These are phyloP conservation scores for Seira musarum DNA, from an alignment of 2,888 invertebrate species.

Conservation along the genomic window DNA sequence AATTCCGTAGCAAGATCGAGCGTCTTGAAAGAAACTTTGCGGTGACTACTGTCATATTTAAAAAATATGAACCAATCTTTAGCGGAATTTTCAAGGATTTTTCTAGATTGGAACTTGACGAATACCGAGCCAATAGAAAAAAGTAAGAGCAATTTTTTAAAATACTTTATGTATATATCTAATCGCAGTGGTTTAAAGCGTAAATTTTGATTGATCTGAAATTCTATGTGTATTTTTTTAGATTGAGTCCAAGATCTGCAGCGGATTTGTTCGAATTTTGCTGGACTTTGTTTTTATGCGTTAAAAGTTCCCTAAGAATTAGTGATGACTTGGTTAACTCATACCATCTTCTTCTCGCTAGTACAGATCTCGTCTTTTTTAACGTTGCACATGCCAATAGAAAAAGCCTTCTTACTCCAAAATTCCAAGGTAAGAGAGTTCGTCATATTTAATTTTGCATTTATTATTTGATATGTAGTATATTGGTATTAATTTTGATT, in stretches of 20 bases:
- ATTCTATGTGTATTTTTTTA: constrained; percentile 71
- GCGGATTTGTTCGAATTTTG: constrained; percentile 92
- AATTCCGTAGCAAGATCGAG: constrained; percentile 87
- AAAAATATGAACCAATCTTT: constrained; percentile 92
- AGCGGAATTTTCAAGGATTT: constrained; percentile 85
- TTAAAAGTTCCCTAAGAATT: constrained; percentile 88
- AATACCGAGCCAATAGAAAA: constrained; percentile 66
- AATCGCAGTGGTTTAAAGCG: background rate
- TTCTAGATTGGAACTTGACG: constrained; percentile 66
- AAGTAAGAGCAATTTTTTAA: constrained; percentile 57
- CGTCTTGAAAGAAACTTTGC: constrained; percentile 91
- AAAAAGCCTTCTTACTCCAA: constrained; percentile 87
- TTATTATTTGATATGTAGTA: too few relatives aligned
- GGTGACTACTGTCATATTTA: constrained; percentile 94
- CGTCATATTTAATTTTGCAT: background rate
- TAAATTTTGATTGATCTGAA: too few relatives aligned
- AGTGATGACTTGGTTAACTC: constrained; percentile 94
- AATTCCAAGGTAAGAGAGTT: constrained; percentile 80
- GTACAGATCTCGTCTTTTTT: constrained; percentile 91
- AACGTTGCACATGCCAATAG: constrained; percentile 88
- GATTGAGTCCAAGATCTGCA: constrained; percentile 84
- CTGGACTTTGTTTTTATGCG: constrained; percentile 94
- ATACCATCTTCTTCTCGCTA: constrained; percentile 91
- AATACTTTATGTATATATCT: background rate
- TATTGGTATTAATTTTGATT: background rate